Evolutionary conservation across 2,113 vertebrate genomes (phyloP), one percentile per base, ranked within the genome.

Genomic region (Hymenochirus boettgeri): DNA sequence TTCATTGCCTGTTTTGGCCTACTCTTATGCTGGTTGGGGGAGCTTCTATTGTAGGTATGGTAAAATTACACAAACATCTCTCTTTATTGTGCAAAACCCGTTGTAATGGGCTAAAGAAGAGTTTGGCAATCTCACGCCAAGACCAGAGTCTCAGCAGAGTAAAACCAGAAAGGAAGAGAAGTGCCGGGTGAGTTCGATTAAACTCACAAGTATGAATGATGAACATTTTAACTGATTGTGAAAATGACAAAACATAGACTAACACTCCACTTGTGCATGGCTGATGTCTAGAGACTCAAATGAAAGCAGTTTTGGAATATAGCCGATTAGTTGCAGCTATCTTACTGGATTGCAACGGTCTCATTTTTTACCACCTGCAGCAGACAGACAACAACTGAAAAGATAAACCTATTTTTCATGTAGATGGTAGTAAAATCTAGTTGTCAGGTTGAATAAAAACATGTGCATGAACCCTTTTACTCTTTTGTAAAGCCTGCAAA

Each of bases 1-100:
- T 90, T 72, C 72, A 80, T 11, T 86, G 83, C 7, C 59, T 91
- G 64, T 72, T 87, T 39, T 92, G 91, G 90, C 87, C 91, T 15
- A 75, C 77, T 2, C 62, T 92, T 71, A 87, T 90, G 76, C 75
- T 93, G 66, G 58, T 72, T 0, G 88, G 85, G 0, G 90, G 92
- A 0, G 80, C 62, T n/a, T 72, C 88, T 74, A 80, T 91, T 65
- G 80, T 88, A 57, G 86, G 80, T 4, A 77, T 92, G 50, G 88
- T 92, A 26, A 90, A 85, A 71, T 58, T 90, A 62, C 91, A 82
- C 1, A 89, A 92, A 75, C 70, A 72, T 61, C 72, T 91, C 15
- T 84, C 84, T 22, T 72, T 71, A 3, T 55, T 88, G 46, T 85
- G 84, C 65, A 71, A 75, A 1, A 73, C 80, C 64, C 61, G 83